Evolutionary conservation across 2,113 vertebrate species (phyloP), one percentile per base, ranked within the genome.

Genomic region (Dromiciops gliroides): DNA sequence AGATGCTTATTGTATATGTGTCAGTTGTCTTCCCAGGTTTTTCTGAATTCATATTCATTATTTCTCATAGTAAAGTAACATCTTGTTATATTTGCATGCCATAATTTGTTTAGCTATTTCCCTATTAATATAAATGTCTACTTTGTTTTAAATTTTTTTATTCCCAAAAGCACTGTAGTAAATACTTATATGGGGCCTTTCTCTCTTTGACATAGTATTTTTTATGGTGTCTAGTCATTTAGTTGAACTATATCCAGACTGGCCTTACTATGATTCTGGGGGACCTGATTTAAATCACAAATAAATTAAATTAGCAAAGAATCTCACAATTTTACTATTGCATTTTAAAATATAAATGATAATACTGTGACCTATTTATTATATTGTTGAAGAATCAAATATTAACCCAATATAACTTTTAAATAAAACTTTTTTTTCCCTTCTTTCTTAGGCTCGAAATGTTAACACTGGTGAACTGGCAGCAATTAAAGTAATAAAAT

Each of bases 401-500:
- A 19, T 10, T 93, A 94, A 95, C 37, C 51, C 93, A 51, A 94
- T 67, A 92, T 94, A 26, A 26, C 19, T 89, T 93, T 94, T 96
- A 93, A 56, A 31, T 31, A 60, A 60, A 60, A 60, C 28, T 60
- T 56, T 97, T 37, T 91, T 95, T 26, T 94, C 12, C 91, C 26
- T 52, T 96, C 28, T 90, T 49, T 97, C 92, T 53, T 97, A 99
- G 99, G 99, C 99, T 97, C 99, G 99, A 95, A 99, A 99, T 98
- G 99, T 99, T 98, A 99, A 98, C 98, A 99, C 98, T 48, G 98
- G 99, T 96, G 99, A 99, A 98, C 98, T 99, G 98, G 99, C 99
- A 96, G 99, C 99, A 95, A 99, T 99, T 98, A 99, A 99, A 99
- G 99, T 99, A 98, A 99, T 99, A 98, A 99, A 99, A 98, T 98